Percentiles rank a stretch among this genome's conserved stretches.
Conservation (phyloP, 2,888 invertebrate genomes). For the Hecatera dysodea region DNA sequence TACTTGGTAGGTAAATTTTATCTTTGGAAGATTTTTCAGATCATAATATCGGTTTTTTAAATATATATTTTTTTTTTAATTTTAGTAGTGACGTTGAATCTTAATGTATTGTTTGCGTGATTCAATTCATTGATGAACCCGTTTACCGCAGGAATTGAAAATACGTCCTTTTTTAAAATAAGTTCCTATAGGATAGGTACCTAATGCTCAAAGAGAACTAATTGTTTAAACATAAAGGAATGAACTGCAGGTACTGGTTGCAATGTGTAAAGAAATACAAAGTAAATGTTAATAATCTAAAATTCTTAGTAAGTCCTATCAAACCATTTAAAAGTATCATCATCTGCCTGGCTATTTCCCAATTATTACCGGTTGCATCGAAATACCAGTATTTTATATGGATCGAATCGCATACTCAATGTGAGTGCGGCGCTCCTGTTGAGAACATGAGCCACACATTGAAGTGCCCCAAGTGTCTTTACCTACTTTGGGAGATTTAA, state of each 20-base stretch:
- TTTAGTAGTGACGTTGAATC: constrained; percentile 11
- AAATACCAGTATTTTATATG: no score
- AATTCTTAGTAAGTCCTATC: no score
- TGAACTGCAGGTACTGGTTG: not conserved
- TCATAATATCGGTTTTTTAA: not conserved
- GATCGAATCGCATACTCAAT: no score
- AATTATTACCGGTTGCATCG: no score
- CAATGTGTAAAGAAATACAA: not conserved
- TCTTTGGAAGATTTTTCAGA: not conserved
- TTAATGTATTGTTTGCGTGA: not conserved
- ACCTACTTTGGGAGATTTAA: no score
- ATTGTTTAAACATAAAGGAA: not conserved
- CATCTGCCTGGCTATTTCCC: no score
- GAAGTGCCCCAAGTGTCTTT: no score
- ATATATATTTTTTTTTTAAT: not conserved
- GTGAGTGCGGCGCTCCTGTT: no score
- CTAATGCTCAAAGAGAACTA: not conserved
- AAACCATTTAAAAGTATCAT: no score
- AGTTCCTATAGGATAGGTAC: not conserved
- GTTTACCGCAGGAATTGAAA: no score
- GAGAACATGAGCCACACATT: no score
- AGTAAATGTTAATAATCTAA: no score
- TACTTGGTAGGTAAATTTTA: not conserved
- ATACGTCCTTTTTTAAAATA: not conserved
- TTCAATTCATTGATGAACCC: not conserved